phyloP scores from a whole-genome alignment of 2,113 vertebrate genomes.

The Xyliphius kryptos region DNA sequence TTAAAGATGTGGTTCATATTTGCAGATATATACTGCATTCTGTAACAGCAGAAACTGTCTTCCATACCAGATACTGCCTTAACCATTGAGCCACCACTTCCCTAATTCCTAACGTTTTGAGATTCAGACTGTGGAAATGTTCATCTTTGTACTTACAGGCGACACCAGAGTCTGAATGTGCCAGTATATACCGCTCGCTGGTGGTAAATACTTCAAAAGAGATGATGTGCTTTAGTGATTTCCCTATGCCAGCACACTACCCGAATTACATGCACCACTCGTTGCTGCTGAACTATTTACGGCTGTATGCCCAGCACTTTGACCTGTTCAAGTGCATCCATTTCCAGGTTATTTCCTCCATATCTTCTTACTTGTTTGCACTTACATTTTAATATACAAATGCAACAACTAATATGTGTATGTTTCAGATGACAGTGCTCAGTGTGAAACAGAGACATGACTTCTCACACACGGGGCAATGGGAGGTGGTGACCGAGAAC shows the following conservation, averaged over 20 bases:
- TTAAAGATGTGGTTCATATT: too few relatives aligned
- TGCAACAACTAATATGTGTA: constrained; percentile 1
- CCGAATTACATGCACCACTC: constrained; percentile 84
- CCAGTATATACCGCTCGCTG: constrained; percentile 79
- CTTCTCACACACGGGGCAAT: constrained; percentile 73
- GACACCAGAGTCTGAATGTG: constrained; percentile 56
- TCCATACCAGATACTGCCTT: too few relatives aligned
- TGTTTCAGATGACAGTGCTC: constrained; percentile 70
- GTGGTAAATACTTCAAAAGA: constrained; percentile 86
- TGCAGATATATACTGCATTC: too few relatives aligned
- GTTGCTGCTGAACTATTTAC: constrained; percentile 73
- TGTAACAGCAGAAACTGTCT: too few relatives aligned
- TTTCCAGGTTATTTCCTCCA: constrained; percentile 71
- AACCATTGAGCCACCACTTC: too few relatives aligned
- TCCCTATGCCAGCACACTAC: constrained; percentile 74
- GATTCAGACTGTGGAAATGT: too few relatives aligned
- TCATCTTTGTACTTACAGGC: constrained; percentile 59
- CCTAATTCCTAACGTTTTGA: too few relatives aligned
- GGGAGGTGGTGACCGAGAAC: constrained; percentile 72
- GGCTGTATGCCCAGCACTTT: constrained; percentile 74
- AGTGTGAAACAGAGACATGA: constrained; percentile 63
- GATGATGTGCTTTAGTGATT: constrained; percentile 91
- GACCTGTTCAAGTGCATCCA: constrained; percentile 68
- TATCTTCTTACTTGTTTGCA: too few relatives aligned
- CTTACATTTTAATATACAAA: too few relatives aligned